Base-by-base conservation (phyloP, 2,797 vertebrate genomes). In the Microctenopoma steveboyesi region DNA sequence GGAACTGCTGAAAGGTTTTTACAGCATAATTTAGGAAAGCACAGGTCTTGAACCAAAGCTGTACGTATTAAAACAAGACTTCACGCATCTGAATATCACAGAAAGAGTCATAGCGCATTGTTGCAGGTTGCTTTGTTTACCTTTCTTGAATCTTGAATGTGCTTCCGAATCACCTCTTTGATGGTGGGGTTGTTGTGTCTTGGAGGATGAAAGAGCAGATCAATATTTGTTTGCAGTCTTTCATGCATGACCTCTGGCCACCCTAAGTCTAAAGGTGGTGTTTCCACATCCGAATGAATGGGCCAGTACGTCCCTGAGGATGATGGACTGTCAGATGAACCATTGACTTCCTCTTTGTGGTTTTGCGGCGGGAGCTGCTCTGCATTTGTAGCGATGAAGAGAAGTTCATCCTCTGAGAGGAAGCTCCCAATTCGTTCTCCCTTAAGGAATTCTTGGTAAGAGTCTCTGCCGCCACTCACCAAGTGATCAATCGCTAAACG, bases 301-400 rank as follows among this genome's bases (percentile, higher is more conserved):
- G 98, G 98, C 98, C 98, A 99, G 78, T 99, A 99, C 0, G 97
- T 99, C 67, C 97, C 98, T 0, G 97, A 97, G 27, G 98, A 99
- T 2, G 95, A 95, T 0, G 91, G 80, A 33, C 87, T 95, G 68
- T 95, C 95, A 0, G 18, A 1, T 10, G 72, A 39, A 22, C 22
- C 55, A 1, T 57, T 82, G 25, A 74, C 72, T 58, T 95, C 91
- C 50, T 97, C 95, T 10, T 72, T 78, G 12, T 86, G 11, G 6
- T 74, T 92, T 65, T 87, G 90, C 22, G 85, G 78, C 52, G 91
- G 69, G 7, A 79, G 82, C 69, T 93, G 92, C 76, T 94, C 90
- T 22, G 91, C 89, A 9, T 95, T 94, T 76, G 90, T 88, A 61
- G 92, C 90, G 84, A 99, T 98, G 73, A 96, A 97, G 79, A 91